These are phyloP conservation scores for Butorides virescens DNA, from an alignment of 2,113 vertebrate species.

Conservation along the genomic window DNA sequence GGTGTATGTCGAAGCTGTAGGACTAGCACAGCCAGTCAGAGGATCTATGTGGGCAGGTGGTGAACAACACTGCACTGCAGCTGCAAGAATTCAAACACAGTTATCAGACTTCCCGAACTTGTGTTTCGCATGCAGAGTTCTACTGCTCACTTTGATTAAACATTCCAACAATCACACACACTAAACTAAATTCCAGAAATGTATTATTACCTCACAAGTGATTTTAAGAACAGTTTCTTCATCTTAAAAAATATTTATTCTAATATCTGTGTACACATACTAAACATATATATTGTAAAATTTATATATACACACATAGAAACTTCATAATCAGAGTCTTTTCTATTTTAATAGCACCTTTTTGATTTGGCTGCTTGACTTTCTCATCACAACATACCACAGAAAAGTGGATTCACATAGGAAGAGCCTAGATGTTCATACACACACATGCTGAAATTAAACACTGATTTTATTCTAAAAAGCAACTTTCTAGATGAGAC, in stretches of 20 bases:
- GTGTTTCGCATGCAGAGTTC: background rate
- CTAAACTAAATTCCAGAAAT: background rate
- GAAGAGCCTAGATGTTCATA: background rate
- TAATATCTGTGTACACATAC: background rate
- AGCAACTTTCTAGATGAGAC: background rate
- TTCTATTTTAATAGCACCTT: background rate
- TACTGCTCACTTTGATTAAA: background rate
- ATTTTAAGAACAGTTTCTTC: background rate
- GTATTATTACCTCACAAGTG: background rate
- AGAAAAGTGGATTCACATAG: background rate
- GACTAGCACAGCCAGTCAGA: conserved; percentile 35
- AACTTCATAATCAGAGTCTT: background rate
- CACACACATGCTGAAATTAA: background rate
- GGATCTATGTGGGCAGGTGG: conserved; percentile 53
- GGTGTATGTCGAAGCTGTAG: conserved; percentile 50
- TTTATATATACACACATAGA: background rate
- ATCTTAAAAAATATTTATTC: background rate
- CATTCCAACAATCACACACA: background rate
- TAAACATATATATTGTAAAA: background rate
- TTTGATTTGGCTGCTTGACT: background rate
- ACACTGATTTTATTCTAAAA: background rate
- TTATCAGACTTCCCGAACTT: background rate
- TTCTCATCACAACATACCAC: background rate
- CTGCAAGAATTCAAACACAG: conserved; percentile 46
- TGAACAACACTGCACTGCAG: conserved; percentile 55